phyloP scores from a whole-genome alignment of 2,888 invertebrate genomes.

The Cheilosia soror region DNA sequence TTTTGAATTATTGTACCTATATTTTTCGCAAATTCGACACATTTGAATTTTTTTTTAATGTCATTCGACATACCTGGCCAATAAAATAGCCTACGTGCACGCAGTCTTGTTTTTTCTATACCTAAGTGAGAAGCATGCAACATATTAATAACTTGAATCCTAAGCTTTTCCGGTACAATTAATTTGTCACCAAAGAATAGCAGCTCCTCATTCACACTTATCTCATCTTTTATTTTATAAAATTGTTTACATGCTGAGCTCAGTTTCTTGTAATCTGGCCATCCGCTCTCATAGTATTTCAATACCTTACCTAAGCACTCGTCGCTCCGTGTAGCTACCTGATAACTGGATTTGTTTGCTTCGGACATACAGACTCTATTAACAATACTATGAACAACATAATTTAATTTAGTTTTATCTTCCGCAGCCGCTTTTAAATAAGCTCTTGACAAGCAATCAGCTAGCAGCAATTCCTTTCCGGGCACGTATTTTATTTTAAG shows the following conservation, averaged over 20 bases:
- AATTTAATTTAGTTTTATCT: conserved; percentile 28
- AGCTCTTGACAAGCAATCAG: conserved; percentile 74
- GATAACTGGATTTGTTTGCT: conserved; percentile 55
- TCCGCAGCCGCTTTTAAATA: conserved; percentile 49
- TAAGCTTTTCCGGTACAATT: conserved; percentile 73
- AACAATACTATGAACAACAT: conserved; percentile 64
- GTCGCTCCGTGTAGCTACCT: conserved; percentile 33
- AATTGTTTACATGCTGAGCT: conserved; percentile 32
- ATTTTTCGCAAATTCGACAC: conserved; percentile 46
- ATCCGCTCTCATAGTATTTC: conserved; percentile 55
- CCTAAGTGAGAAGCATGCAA: conserved; percentile 79
- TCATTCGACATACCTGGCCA: conserved; percentile 79
- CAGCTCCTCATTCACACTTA: conserved; percentile 51
- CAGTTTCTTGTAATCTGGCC: conserved; percentile 69
- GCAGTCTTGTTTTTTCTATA: conserved; percentile 78
- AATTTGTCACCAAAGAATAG: conserved; percentile 62
- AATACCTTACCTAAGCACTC: conserved; percentile 35
- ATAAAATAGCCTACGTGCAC: conserved; percentile 78
- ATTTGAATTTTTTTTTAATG: conserved; percentile 75
- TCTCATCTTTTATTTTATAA: conserved; percentile 46
- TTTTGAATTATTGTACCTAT: conserved; percentile 13
- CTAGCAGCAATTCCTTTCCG: conserved; percentile 62
- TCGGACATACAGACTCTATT: conserved; percentile 45
- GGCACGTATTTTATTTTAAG: conserved; percentile 75
- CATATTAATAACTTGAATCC: conserved; percentile 70